Evolutionary conservation across 2,888 invertebrate species (phyloP).

Genomic region (Dysmachus trigonus): DNA sequence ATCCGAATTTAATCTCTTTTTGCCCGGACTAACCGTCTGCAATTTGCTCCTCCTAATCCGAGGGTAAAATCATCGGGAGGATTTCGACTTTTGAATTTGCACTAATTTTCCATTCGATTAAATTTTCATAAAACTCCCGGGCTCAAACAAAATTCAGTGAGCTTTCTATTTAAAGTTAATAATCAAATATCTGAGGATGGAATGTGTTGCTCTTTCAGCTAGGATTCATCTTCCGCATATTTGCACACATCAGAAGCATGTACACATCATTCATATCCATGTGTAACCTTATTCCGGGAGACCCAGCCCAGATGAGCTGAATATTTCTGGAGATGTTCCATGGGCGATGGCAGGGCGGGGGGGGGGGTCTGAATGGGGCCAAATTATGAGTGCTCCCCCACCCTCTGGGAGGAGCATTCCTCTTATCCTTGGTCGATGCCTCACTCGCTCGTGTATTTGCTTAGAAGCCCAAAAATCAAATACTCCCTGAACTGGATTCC

Average conservation of each 20-base stretch:
- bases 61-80: not conserved
- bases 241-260: constrained; percentile 40
- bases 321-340: constrained; percentile 14
- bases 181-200: constrained; percentile 44
- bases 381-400: not conserved
- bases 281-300: constrained; percentile 12
- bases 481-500: not conserved
- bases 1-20: not conserved
- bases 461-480: constrained; percentile 35
- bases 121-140: constrained; percentile 42
- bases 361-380: not conserved
- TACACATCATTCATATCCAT: constrained; percentile 26
- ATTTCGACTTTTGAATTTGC: constrained; percentile 43
- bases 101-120: constrained; percentile 49
- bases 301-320: constrained; percentile 28
- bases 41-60: not conserved
- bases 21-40: not conserved
- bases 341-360: not conserved
- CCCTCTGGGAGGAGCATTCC: not conserved
- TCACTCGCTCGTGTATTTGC: not conserved
- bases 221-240: constrained; percentile 38
- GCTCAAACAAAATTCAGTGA: constrained; percentile 44
- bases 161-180: constrained; percentile 47
- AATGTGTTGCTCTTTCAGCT: constrained; percentile 25
- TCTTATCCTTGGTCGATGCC: not conserved